These are phyloP conservation scores for Planiliza haematocheilus DNA, from an alignment of 2,113 vertebrate species.

Conservation along the genomic window DNA sequence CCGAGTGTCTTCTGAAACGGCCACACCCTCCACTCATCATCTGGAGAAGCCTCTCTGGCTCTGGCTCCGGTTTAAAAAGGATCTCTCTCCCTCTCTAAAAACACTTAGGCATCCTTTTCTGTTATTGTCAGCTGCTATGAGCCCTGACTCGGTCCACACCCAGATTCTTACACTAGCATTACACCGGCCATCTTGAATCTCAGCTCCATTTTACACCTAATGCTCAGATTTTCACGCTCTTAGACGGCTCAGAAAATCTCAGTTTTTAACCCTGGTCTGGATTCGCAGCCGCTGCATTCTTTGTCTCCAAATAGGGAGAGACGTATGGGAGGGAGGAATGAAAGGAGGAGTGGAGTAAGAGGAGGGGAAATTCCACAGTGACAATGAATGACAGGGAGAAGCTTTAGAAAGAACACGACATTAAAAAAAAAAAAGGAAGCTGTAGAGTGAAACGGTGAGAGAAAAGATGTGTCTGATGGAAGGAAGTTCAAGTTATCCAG, in stretches of 20 bases:
- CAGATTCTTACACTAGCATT: conserved; percentile 20
- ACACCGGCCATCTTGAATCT: neutral
- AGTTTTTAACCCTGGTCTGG: neutral
- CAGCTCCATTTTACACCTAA: neutral
- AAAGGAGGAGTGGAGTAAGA: conserved; percentile 9
- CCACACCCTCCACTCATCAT: conserved; percentile 48
- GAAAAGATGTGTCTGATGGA: neutral
- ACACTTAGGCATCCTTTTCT: conserved; percentile 20
- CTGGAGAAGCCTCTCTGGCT: conserved; percentile 4
- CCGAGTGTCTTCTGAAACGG: conserved; percentile 2
- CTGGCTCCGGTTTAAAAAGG: conserved; percentile 6
- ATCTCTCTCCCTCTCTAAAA: conserved; percentile 6
- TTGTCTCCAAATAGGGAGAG: conserved; percentile 32
- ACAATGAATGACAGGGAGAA: conserved; percentile 45
- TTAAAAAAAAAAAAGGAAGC: neutral
- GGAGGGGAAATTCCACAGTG: conserved; percentile 52
- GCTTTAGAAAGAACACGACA: conserved; percentile 12
- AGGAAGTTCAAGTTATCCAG: neutral
- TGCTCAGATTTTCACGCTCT: neutral
- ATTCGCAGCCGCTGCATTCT: neutral
- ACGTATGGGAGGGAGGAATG: conserved; percentile 19
- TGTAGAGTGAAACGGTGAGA: neutral
- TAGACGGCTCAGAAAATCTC: too few relatives aligned
- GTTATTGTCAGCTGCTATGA: conserved; percentile 23
- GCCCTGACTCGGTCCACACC: neutral